Percentiles rank a stretch among this genome's conserved stretches.
Evolutionary conservation across 2,888 invertebrate species (phyloP).

Genomic region (Pachliopta kotzebuea): DNA sequence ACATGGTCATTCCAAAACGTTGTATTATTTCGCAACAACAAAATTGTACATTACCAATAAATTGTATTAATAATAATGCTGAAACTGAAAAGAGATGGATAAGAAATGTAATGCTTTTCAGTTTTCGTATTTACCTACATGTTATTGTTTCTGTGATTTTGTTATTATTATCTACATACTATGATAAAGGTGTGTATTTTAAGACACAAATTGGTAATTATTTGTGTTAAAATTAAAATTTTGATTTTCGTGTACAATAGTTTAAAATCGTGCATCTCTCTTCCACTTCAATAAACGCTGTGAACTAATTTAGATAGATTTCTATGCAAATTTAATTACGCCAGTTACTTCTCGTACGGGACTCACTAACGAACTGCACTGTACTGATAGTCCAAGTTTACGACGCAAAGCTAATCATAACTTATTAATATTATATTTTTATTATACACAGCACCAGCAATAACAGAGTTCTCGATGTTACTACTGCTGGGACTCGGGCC

Average conservation of each 20-base stretch:
- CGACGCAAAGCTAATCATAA: slow-evolving; percentile 8
- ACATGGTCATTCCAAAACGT: background rate
- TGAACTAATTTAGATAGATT: slow-evolving; percentile 62
- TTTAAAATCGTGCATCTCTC: slow-evolving; percentile 3
- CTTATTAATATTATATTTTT: background rate
- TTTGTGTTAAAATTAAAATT: background rate
- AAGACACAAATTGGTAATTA: background rate
- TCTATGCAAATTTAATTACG: slow-evolving; percentile 70
- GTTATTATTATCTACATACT: too few species aligned
- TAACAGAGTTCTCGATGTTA: too few species aligned
- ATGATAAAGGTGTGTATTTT: background rate
- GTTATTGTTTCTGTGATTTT: too few species aligned
- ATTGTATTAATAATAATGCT: background rate
- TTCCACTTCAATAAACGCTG: slow-evolving; percentile 33
- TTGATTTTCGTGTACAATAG: background rate
- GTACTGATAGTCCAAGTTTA: slow-evolving; percentile 4
- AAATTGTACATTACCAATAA: slow-evolving; percentile 3
- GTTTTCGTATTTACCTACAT: background rate
- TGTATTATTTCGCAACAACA: background rate
- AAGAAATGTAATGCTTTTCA: too few species aligned
- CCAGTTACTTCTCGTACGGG: slow-evolving; percentile 43
- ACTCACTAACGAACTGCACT: slow-evolving; percentile 49
- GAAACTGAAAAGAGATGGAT: too few species aligned
- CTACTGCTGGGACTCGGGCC: too few species aligned
- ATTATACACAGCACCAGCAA: background rate